Percentiles rank a stretch among this genome's conserved stretches.
Evolutionary conservation across 2,797 vertebrate genomes (phyloP).

Genomic region (Aselliscus stoliczkanus): DNA sequence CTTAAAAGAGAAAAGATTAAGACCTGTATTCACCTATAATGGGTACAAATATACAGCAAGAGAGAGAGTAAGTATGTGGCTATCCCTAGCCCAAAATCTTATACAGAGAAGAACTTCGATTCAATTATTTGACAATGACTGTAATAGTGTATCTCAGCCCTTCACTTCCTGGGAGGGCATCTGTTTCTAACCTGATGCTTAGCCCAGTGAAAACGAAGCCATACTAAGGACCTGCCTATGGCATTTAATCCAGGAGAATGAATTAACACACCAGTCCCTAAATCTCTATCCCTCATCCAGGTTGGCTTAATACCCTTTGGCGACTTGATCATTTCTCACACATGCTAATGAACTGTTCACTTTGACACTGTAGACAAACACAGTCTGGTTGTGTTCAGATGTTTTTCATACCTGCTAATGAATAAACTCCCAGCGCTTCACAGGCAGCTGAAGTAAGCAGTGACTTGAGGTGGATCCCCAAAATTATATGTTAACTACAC

Average conservation of each 20-base stretch:
- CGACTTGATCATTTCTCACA: conserved; percentile 60
- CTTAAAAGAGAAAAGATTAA: not conserved
- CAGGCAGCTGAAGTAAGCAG: conserved; percentile 47
- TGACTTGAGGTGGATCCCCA: conserved; percentile 18
- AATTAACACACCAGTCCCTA: conserved; percentile 24
- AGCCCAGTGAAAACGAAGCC: not conserved
- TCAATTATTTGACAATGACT: not conserved
- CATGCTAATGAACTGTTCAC: conserved; percentile 61
- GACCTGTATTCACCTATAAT: not conserved
- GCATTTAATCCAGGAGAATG: not conserved
- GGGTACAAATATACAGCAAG: not conserved
- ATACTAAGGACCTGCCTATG: not conserved
- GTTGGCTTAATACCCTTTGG: conserved; percentile 51
- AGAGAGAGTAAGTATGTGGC: not conserved
- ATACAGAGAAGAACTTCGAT: not conserved
- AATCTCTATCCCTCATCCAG: not conserved
- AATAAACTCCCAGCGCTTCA: conserved; percentile 53
- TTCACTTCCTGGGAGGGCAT: not conserved
- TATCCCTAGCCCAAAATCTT: not conserved
- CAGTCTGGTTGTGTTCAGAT: conserved; percentile 48
- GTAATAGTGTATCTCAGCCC: not conserved
- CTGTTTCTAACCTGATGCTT: not conserved
- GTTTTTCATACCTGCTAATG: conserved; percentile 60
- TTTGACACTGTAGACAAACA: conserved; percentile 62
- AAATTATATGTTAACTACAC: conserved; percentile 45